These are phyloP conservation scores for Marronus borbonicus DNA, from an alignment of 2,888 invertebrate species.

Conservation along the genomic window DNA sequence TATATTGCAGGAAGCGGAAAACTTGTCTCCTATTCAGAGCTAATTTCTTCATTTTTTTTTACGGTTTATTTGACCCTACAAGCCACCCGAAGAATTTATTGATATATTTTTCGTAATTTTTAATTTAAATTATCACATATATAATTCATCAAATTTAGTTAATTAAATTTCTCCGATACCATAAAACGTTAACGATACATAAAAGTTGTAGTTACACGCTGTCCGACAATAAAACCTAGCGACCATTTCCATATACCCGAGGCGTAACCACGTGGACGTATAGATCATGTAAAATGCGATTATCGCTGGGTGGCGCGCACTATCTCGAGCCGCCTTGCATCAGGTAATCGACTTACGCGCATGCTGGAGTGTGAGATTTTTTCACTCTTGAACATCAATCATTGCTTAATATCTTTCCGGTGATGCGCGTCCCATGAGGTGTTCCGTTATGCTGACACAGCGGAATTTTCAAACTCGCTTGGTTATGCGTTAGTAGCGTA, in stretches of 20 bases:
- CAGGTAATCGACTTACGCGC: conserved; percentile 40
- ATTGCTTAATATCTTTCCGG: conserved; percentile 43
- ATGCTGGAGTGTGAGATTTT: conserved; percentile 39
- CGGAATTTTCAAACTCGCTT: conserved; percentile 26
- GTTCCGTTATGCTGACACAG: conserved; percentile 36
- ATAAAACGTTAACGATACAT: too few relatives aligned
- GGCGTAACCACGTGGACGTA: conserved; percentile 1
- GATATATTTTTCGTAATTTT: too few relatives aligned
- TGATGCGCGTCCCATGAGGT: conserved; percentile 39
- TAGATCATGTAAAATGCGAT: conserved; percentile 34
- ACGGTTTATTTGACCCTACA: too few relatives aligned
- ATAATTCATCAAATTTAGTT: too few relatives aligned
- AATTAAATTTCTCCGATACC: too few relatives aligned
- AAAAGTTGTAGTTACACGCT: neutral
- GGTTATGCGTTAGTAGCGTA: neutral
- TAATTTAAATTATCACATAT: too few relatives aligned
- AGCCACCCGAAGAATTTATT: too few relatives aligned
- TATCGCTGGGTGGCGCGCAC: conserved; percentile 30
- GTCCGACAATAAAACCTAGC: neutral
- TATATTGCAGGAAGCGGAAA: too few relatives aligned
- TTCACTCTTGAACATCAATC: conserved; percentile 38
- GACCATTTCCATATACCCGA: conserved; percentile 12
- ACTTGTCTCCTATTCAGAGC: too few relatives aligned
- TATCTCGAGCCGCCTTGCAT: conserved; percentile 22
- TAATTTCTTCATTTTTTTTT: too few relatives aligned